Base-by-base conservation (phyloP, 2,888 invertebrate species). In the Dioctria linearis region DNA sequence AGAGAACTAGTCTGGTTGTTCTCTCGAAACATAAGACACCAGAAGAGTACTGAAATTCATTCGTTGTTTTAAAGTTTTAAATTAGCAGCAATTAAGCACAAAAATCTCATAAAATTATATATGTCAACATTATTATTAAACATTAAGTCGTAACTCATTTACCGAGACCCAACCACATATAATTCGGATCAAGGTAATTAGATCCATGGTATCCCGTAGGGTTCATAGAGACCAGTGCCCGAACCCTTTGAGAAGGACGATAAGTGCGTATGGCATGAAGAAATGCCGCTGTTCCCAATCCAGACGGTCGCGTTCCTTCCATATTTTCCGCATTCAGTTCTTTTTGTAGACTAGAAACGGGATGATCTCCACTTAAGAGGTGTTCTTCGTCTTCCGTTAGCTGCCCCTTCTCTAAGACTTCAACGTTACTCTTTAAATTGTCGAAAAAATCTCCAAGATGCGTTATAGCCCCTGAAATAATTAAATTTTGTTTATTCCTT, bases 91-190 rank as follows among this genome's bases (percentile, higher is more conserved):
- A 25, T 25, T 25, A 25, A 25, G 1, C 25, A 25, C 25, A 25
- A 25, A 25, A 25, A 25, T 25, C 25, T 25, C 25, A 25, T 25
- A 2, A 25, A 25, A 25, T 25, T 25, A 25, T 25, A 25, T 25
- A 25, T 25, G 25, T 25, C 25, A 25, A 25, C 25, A 25, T 25
- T 25, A 25, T 25, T 25, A 25, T 25, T 25, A 25, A 25, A 25
- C 25, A 25, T 25, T 0, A 25, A 25, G 25, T 25, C 25, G 0
- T 25, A 25, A 25, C 25, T 11, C 13, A 82, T 84, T 88, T 88
- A 80, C 93, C 93, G 83, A 93, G 90, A 11, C 93, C 93, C 57
- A 92, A 90, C 93, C 93, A 93, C 90, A 93, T 91, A 86, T 92
- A 90, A 81, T 90, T 92, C 54, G 93, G 93, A 87, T 93, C 92